A percentile compares a stretch with the other conserved stretches of the same genome.
Conservation (phyloP, 2,888 invertebrate species). For the Amiota minor region DNA sequence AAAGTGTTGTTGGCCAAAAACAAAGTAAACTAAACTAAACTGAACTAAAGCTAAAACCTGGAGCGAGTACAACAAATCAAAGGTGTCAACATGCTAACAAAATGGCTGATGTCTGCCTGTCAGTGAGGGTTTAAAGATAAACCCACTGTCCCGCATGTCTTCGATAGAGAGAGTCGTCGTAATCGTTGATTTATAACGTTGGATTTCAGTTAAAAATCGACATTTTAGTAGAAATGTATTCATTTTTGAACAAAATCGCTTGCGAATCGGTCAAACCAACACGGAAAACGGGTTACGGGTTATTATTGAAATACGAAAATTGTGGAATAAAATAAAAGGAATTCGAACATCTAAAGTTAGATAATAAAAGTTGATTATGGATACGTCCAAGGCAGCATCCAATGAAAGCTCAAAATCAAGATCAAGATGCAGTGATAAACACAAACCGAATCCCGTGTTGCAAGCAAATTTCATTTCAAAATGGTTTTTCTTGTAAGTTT, state of each 20-base stretch:
- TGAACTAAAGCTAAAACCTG: too few relatives aligned
- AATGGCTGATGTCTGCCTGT: conserved; percentile 64
- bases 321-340: neutral
- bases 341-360: neutral
- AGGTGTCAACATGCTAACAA: conserved; percentile 3
- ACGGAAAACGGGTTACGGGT: neutral
- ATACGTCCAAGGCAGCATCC: conserved; percentile 52
- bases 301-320: neutral
- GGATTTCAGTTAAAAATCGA: conserved; percentile 58
- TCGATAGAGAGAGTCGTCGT: conserved; percentile 43
- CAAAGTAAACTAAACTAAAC: too few relatives aligned
- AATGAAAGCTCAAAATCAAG: conserved; percentile 36
- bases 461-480: conserved; percentile 79
- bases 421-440: conserved; percentile 44
- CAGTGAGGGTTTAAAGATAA: conserved; percentile 67
- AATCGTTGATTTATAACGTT: conserved; percentile 59
- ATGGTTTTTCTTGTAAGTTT: conserved; percentile 80
- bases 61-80: conserved; percentile 18
- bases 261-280: conserved; percentile 41
- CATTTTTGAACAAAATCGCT: conserved; percentile 49
- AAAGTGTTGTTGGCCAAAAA: neutral
- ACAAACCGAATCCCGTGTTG: conserved; percentile 78
- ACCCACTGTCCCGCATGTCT: conserved; percentile 40
- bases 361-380: conserved; percentile 50
- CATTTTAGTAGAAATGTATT: conserved; percentile 41